Conservation (phyloP, 2,797 vertebrate species). For the Molossus alvarezi region DNA sequence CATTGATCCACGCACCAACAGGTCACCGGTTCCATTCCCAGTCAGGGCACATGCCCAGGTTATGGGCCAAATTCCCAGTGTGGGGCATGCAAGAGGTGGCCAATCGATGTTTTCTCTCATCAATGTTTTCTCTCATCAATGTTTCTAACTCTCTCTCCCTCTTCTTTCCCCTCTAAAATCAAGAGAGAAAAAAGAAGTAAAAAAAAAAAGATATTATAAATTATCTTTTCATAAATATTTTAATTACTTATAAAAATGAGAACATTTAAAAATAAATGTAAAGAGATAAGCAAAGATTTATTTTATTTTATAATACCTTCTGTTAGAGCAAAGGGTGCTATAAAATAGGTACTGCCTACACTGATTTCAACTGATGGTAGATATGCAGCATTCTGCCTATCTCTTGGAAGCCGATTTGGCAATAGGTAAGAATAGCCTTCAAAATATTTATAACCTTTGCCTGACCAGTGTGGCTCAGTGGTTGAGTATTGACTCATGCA, state of each 20-base stretch:
- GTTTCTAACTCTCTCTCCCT: too few species aligned
- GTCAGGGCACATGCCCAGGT: too few species aligned
- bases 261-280: neutral
- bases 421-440: conserved; percentile 18
- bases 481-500: too few species aligned
- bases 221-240: neutral
- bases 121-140: too few species aligned
- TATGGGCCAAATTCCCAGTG: too few species aligned
- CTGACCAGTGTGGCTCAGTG: too few species aligned
- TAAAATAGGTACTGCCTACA: neutral
- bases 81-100: too few species aligned
- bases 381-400: neutral
- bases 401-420: neutral
- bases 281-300: neutral
- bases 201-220: neutral
- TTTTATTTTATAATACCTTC: conserved; percentile 2
- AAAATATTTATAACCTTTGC: conserved; percentile 33
- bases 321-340: neutral
- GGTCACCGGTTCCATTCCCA: too few species aligned
- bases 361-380: neutral
- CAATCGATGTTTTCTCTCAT: too few species aligned
- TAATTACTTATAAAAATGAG: conserved; percentile 36
- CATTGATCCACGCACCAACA: too few species aligned
- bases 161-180: too few species aligned
- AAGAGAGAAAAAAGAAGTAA: too few species aligned